Conservation (phyloP, 2,797 vertebrate species). For the Sebastes wilsoni region DNA sequence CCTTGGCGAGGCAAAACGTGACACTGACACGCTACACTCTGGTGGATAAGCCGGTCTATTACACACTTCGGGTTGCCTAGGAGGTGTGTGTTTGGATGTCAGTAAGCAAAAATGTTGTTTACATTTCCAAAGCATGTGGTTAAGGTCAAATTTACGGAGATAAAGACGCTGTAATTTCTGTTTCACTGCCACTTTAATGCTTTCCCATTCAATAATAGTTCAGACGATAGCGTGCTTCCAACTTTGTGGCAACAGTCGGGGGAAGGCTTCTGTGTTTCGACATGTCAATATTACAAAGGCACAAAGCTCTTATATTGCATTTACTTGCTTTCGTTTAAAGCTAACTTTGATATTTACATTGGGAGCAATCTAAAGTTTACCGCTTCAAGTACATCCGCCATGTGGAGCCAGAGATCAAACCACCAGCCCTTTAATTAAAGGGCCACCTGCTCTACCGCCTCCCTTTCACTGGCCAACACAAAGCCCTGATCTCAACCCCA, state of each 20-base stretch:
- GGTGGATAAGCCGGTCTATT: too few species aligned
- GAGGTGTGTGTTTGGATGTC: too few species aligned
- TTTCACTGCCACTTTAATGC: background rate
- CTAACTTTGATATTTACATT: background rate
- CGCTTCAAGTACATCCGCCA: background rate
- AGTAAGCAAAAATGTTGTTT: background rate
- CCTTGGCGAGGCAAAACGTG: too few species aligned
- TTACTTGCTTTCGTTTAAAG: background rate
- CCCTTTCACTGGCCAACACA: background rate
- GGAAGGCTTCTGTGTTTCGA: background rate
- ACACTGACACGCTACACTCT: rapidly evolving
- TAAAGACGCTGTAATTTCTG: background rate
- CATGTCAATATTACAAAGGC: background rate
- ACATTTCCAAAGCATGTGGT: background rate
- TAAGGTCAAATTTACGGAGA: background rate
- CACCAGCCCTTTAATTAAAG: background rate
- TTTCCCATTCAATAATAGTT: background rate
- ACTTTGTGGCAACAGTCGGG: background rate
- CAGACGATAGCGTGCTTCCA: background rate
- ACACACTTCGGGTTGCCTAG: too few species aligned
- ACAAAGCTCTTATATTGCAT: background rate
- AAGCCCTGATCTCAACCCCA: background rate
- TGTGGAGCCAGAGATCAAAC: background rate
- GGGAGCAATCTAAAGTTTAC: background rate
- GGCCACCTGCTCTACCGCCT: background rate